A percentile compares a stretch with the other conserved stretches of the same genome.
phyloP scores from a whole-genome alignment of 2,797 vertebrate genomes.

The Typhlichthys subterraneus region DNA sequence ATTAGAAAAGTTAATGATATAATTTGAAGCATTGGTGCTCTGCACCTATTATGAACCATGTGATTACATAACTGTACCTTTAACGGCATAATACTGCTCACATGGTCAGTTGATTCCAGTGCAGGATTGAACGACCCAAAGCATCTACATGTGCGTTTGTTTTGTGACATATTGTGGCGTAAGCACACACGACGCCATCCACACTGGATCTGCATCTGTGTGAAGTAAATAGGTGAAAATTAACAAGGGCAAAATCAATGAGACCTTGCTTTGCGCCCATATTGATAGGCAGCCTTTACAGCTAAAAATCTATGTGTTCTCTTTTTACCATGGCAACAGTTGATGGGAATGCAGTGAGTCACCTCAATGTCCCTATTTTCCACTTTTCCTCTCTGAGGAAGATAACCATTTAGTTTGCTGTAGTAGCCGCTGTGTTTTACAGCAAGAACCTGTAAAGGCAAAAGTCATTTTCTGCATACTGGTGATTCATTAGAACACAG shows the following conservation, averaged over 20 bases:
- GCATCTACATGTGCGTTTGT: no score
- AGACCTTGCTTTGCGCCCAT: constrained; percentile 24
- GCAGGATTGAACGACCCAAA: no score
- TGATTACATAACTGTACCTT: no score
- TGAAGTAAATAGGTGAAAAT: constrained; percentile 37
- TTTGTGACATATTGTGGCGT: background rate
- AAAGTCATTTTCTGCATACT: no score
- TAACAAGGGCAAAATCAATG: constrained; percentile 34
- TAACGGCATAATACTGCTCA: no score
- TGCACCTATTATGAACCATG: no score
- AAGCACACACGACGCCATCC: constrained; percentile 13
- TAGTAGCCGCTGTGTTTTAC: background rate
- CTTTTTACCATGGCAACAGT: constrained; percentile 63
- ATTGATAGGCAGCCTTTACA: constrained; percentile 56
- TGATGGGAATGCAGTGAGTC: constrained; percentile 52
- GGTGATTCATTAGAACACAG: no score
- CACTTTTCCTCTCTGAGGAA: constrained; percentile 32
- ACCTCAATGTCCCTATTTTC: constrained; percentile 34
- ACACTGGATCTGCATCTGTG: constrained; percentile 19
- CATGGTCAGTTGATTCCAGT: no score
- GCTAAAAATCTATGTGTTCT: constrained; percentile 34
- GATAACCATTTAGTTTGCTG: constrained; percentile 13
- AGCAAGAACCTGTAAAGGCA: background rate
- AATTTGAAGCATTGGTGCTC: no score
- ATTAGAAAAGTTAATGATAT: no score